Evolutionary conservation across 2,888 invertebrate genomes (phyloP), one percentile per base, ranked within the genome.

Genomic region (Himalopsyche kuldschensis): DNA sequence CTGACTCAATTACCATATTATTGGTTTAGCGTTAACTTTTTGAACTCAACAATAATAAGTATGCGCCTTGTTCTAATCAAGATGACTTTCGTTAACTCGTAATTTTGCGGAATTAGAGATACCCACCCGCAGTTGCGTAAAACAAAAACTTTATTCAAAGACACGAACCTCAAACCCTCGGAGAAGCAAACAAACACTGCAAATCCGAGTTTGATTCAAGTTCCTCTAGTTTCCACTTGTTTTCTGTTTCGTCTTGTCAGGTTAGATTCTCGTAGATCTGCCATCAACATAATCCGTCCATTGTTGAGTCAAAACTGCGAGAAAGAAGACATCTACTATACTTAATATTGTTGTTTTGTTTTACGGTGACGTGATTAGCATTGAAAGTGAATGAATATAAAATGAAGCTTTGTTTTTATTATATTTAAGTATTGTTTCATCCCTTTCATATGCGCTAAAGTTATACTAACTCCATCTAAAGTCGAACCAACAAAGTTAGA

Each of bases 171-270:
- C 55, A 79, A 32, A 63, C 75, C 76, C 48, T 80, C 17, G 35
- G 31, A 80, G 76, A 76, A 79, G 83, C 77, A 84, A 84, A 80
- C 79, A 84, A 84, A 84, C 84, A 79, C 79, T 81, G 75, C 75
- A 81, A 84, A 81, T 81, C 81, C 24, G 75, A 84, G 80, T 81
- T 81, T 84, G 75, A 78, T 75, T 15, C 78, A 81, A 79, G 80
- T 84, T 75, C 35, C 63, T 48, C 79, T 46, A 81, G 79, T 81
- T 75, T 79, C 63, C 79, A 79, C 81, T 84, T 75, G 79, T 79
- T 84, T 81, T 81, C 81, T 82, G 27, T 78, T 82, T 55, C 78
- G 78, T 11, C 35, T 46, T 78, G 35, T 35, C 46, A 78, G 55
- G 76, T 69, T 69, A 27, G 77, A 81, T 77, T 77, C 75, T 10